Evolutionary conservation across 1,140 invertebrate species (phyloP).

Genomic region (Papilio polytes): DNA sequence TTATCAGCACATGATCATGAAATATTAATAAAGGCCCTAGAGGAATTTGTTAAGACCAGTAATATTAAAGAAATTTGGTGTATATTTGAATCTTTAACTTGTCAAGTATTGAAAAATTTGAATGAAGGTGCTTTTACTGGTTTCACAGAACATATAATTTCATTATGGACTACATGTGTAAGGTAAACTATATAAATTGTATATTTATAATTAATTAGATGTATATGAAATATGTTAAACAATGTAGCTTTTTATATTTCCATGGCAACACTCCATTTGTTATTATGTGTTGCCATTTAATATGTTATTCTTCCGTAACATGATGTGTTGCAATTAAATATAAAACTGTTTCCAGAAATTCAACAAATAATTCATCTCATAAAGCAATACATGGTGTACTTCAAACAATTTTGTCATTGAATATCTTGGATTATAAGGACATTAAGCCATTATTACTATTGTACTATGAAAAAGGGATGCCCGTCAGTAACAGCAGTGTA

Average conservation of each 20-base stretch:
- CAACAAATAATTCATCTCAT: conserved; percentile 52
- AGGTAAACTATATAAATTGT: conserved; percentile 56
- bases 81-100: conserved; percentile 55
- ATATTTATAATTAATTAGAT: background rate
- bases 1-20: conserved; percentile 55
- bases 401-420: conserved; percentile 55
- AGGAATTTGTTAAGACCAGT: conserved; percentile 54
- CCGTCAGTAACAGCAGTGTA: conserved; percentile 61
- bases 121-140: conserved; percentile 31
- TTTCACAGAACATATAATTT: conserved; percentile 49
- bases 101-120: conserved; percentile 53
- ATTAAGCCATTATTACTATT: conserved; percentile 62
- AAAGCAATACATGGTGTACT: conserved; percentile 64
- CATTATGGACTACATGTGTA: conserved; percentile 74
- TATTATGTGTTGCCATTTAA: background rate
- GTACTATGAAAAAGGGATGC: conserved; percentile 72
- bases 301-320: background rate
- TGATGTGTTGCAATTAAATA: background rate
- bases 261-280: background rate
- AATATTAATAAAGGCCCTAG: conserved; percentile 52
- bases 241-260: background rate
- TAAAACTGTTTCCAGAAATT: conserved; percentile 61
- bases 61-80: conserved; percentile 52
- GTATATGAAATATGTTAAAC: too few species aligned
- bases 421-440: conserved; percentile 56